phyloP scores from a whole-genome alignment of 2,113 vertebrate genomes.

The Poeciliopsis turrubarensis region DNA sequence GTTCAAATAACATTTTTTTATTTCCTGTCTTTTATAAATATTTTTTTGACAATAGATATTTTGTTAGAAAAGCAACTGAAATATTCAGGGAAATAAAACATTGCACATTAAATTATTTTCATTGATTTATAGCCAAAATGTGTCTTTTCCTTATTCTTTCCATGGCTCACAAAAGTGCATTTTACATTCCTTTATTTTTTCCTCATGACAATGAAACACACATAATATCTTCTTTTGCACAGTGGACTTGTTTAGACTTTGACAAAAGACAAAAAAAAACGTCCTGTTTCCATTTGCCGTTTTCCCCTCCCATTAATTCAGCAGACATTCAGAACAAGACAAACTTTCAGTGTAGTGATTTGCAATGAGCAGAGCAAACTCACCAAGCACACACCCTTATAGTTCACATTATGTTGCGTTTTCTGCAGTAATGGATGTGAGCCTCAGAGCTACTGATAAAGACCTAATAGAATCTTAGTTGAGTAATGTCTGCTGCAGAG shows the following conservation, averaged over 20 bases:
- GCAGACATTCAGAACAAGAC: conserved; percentile 39
- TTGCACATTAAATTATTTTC: conserved; percentile 9
- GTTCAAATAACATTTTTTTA: conserved; percentile 11
- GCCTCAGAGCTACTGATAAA: conserved; percentile 46
- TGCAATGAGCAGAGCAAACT: conserved; percentile 22
- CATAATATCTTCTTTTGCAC: conserved; percentile 33
- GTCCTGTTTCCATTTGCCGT: background rate
- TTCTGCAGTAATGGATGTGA: conserved; percentile 55
- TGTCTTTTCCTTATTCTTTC: conserved; percentile 29
- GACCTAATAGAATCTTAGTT: conserved; percentile 22
- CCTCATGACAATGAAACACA: conserved; percentile 35
- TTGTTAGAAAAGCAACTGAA: conserved; percentile 29
- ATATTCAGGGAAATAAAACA: conserved; percentile 25
- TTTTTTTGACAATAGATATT: conserved; percentile 20
- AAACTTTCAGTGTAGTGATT: conserved; percentile 31
- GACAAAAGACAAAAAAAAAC: conserved; percentile 2
- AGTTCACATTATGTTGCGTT: conserved; percentile 24
- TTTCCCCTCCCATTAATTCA: conserved; percentile 39
- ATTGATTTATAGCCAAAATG: conserved; percentile 24
- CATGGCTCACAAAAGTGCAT: conserved; percentile 42
- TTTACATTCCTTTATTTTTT: conserved; percentile 48
- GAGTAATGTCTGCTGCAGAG: conserved; percentile 51
- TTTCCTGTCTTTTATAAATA: conserved; percentile 32
- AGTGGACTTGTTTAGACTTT: conserved; percentile 25
- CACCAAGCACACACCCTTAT: conserved; percentile 19